phyloP scores from a whole-genome alignment of 2,113 vertebrate genomes.

The Xenopus laevis region DNA sequence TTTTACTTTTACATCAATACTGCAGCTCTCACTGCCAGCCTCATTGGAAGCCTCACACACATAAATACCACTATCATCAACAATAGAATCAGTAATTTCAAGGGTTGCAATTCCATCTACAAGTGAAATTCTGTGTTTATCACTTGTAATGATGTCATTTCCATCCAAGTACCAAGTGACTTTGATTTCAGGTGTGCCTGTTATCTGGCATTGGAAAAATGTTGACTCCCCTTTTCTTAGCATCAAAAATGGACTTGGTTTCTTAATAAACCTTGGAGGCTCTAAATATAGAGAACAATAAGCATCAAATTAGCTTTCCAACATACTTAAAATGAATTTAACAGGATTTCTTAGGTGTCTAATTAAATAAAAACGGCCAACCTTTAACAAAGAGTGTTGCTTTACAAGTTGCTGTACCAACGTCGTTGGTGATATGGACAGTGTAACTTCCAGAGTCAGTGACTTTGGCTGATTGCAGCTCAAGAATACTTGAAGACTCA shows the following conservation, averaged over 20 bases:
- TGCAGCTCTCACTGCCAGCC: slow-evolving; percentile 92
- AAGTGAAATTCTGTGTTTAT: slow-evolving; percentile 75
- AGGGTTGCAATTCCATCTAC: slow-evolving; percentile 78
- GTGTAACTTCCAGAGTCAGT: slow-evolving; percentile 86
- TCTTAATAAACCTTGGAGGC: slow-evolving; percentile 86
- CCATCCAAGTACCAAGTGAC: slow-evolving; percentile 90
- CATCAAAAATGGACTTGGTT: slow-evolving; percentile 79
- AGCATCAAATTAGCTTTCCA: slow-evolving; percentile 5
- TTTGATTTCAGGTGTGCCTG: slow-evolving; percentile 88
- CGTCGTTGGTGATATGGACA: slow-evolving; percentile 92
- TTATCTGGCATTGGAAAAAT: slow-evolving; percentile 87
- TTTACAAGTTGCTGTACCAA: slow-evolving; percentile 83
- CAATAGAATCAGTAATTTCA: slow-evolving; percentile 70
- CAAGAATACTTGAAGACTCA: slow-evolving; percentile 79
- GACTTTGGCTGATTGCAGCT: slow-evolving; percentile 84
- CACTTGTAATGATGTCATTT: slow-evolving; percentile 76
- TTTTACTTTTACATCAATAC: slow-evolving; percentile 91
- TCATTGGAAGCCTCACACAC: slow-evolving; percentile 95
- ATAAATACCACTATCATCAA: slow-evolving; percentile 83
- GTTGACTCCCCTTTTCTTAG: slow-evolving; percentile 83
- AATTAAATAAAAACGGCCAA: slow-evolving; percentile 53
- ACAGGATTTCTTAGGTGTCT: slow-evolving; percentile 5
- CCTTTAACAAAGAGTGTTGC: slow-evolving; percentile 92
- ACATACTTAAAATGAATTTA: slow-evolving; percentile 15
- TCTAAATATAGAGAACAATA: slow-evolving; percentile 66